Evolutionary conservation across 2,888 invertebrate genomes (phyloP), one percentile per base, ranked within the genome.

Genomic region (Hyles lineata): DNA sequence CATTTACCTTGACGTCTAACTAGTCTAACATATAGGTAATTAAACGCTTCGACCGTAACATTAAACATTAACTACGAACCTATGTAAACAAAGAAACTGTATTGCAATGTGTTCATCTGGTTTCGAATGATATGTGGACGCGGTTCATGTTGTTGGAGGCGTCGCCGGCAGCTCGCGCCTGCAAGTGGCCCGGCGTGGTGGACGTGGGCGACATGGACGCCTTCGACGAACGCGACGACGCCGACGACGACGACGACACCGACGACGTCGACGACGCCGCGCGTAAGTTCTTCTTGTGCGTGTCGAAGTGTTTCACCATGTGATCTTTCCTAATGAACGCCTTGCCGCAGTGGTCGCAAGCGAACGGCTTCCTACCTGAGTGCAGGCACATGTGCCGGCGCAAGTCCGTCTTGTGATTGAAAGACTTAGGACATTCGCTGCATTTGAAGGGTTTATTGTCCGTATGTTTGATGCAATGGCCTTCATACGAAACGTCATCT

Each of bases 271-370:
- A 84, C n/a, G 89, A 83, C n/a, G 88, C 80, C 59, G 90, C 82
- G 74, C 93, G 91, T 74, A 90, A 85, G 76, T 89, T 92, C 84
- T 96, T 96, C 87, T 96, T 96, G 72, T 98, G 98, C 71, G 97
- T 98, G 81, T 97, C 97, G 80, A 96, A 95, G 89, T 98, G 98
- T 89, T 98, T 98, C 79, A 97, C 96, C 98, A 98, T 97, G 91
- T 98, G 98, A 92, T 98, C 98, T 91, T 98, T 97, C 79, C 98
- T 96, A 82, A 98, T 98, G 90, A 98, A 98, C 71, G 98, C 97
- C 90, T 98, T 98, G 76, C 96, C 96, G 90, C 98, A 98, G 76
- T 96, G 96, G 80, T 96, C 96, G 91, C 98, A 98, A 77, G 96
- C 95, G 89, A 96, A 98, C 61, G 98, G 98, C 89, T 98, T 98